Conservation (phyloP, 35 echinoderm and acorn worm genomes). For the Acanthaster planci region DNA sequence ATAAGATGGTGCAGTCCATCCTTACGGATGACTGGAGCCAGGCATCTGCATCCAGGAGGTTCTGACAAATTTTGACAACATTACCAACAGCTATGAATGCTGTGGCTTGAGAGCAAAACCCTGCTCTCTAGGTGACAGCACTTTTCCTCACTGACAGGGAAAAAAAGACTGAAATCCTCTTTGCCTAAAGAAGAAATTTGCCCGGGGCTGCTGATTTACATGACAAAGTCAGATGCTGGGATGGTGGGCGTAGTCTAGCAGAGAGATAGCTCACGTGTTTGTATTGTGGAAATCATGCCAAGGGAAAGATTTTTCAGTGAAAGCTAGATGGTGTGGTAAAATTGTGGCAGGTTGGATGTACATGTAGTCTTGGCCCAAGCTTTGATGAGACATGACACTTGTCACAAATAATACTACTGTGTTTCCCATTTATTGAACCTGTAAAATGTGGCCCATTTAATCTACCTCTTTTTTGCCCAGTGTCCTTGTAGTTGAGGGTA, state of each 20-base stretch:
- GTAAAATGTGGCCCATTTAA: not conserved
- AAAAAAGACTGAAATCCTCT: no score
- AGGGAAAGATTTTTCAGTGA: not conserved
- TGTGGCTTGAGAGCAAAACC: no score
- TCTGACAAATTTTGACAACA: no score
- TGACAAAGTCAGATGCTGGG: slow-evolving; percentile 9
- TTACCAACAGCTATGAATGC: no score
- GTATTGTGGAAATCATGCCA: not conserved
- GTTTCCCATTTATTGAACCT: not conserved
- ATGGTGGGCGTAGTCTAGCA: not conserved
- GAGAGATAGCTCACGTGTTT: not conserved
- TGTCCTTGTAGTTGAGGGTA: not conserved
- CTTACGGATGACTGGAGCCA: no score
- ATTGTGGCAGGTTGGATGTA: no score
- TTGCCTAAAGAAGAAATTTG: no score
- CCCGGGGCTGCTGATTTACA: slow-evolving; percentile 20
- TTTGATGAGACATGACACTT: not conserved
- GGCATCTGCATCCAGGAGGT: no score
- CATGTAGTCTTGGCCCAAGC: not conserved
- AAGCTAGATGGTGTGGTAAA: not conserved
- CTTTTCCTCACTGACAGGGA: not conserved
- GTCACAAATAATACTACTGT: not conserved
- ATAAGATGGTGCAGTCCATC: no score
- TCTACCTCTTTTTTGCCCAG: no score
- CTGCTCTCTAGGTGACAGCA: not conserved